These are phyloP conservation scores for Hydrozoanthus gracilis DNA, from an alignment of 92 coral and sea anemone species.

Conservation along the genomic window DNA sequence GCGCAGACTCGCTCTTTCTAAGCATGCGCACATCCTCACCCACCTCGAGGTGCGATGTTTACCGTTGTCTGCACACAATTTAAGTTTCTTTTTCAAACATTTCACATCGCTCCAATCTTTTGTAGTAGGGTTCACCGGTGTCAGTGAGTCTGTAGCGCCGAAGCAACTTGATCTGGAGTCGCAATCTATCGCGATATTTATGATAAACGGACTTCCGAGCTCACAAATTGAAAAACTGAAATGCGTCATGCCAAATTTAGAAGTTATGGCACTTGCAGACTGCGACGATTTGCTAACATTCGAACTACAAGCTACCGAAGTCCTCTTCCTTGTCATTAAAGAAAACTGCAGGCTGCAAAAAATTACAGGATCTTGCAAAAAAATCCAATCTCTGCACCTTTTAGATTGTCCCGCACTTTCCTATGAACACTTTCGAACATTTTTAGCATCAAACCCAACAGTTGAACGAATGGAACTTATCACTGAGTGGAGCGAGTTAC, in stretches of 20 bases:
- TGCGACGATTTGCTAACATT: slow-evolving; percentile 63
- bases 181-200: slow-evolving; percentile 58
- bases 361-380: slow-evolving; percentile 60
- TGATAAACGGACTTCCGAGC: slow-evolving; percentile 77
- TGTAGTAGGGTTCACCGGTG: slow-evolving; percentile 58
- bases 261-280: slow-evolving; percentile 70
- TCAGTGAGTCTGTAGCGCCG: slow-evolving; percentile 37
- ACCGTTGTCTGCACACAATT: slow-evolving; percentile 58
- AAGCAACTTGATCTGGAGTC: slow-evolving; percentile 62
- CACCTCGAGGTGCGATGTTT: slow-evolving; percentile 76
- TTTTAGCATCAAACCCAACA: slow-evolving; percentile 56
- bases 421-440: slow-evolving; percentile 45
- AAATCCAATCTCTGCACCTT: slow-evolving; percentile 65
- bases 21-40: slow-evolving; percentile 65
- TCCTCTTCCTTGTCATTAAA: slow-evolving; percentile 65
- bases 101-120: slow-evolving; percentile 63
- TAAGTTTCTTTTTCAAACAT: slow-evolving; percentile 63
- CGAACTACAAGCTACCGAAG: slow-evolving; percentile 60
- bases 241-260: slow-evolving; percentile 69
- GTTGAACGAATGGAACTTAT: slow-evolving; percentile 71
- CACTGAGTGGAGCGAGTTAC: slow-evolving; percentile 66
- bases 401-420: slow-evolving; percentile 65
- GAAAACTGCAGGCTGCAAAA: slow-evolving; percentile 57
- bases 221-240: slow-evolving; percentile 58
- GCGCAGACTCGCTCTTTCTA: slow-evolving; percentile 60